Conservation (phyloP, 2,888 invertebrate genomes). For the Unio pictorum region DNA sequence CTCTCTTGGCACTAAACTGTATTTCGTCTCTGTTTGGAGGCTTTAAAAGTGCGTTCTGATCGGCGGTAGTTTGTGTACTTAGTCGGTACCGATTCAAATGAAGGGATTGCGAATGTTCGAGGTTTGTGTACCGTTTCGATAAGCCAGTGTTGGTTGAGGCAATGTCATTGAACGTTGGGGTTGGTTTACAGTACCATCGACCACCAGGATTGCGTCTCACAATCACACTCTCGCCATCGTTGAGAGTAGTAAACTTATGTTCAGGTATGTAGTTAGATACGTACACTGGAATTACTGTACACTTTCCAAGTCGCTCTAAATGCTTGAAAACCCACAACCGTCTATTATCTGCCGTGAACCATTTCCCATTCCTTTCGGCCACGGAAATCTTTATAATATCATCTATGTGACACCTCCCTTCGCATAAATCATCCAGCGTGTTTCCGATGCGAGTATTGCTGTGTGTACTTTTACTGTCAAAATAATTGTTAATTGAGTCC, state of each 20-base stretch:
- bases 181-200: neutral
- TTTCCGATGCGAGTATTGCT: neutral
- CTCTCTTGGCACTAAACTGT: no score
- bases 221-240: neutral
- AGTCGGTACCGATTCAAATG: no score
- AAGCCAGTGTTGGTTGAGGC: no score
- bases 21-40: no score
- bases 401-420: neutral
- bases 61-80: no score
- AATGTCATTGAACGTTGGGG: neutral
- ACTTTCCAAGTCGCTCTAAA: constrained; percentile 2
- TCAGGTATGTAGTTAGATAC: no score
- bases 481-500: constrained; percentile 2
- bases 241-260: neutral
- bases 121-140: no score
- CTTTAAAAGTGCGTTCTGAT: no score
- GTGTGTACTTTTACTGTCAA: neutral
- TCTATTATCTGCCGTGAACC: constrained; percentile 7
- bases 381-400: constrained; percentile 1
- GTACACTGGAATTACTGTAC: neutral
- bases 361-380: neutral
- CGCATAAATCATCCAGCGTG: constrained; percentile 3
- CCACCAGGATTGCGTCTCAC: constrained; percentile 3
- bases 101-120: no score
- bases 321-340: constrained; percentile 3